Base-by-base conservation (phyloP, 2,797 vertebrate genomes). In the Anas capensis region DNA sequence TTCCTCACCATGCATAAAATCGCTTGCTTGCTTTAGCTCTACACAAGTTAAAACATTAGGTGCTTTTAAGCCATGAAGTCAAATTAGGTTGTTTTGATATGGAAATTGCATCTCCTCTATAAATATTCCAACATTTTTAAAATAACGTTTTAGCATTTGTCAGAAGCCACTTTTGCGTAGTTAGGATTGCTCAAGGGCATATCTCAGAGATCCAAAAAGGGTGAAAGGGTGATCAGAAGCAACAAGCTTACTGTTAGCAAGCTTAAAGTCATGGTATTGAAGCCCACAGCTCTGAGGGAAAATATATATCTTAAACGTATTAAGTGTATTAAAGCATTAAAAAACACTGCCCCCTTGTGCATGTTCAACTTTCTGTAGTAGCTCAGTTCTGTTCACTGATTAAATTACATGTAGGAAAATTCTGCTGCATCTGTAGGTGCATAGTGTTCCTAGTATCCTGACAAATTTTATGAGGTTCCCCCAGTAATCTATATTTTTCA, bases 341-440 rank as follows among this genome's bases (percentile, higher is more conserved):
- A 94, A 91, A 87, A 29, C 40, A 68, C 53, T 93, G 87, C 91
- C 57, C 69, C 73, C 87, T 89, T 85, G 79, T 83, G 91, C 53
- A 53, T 92, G 85, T 94, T 66, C 68, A 66, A 0, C 82, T 57
- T 80, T 31, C 31, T 48, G 21, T 57, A 16, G 31, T 48, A 77
- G 8, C 38, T 73, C 24, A 29, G 44, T 4, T 71, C 44, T 85
- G 42, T 68, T 80, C 13, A 7, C 48, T 36, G 58, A 77, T 72
- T 11, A 69, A 82, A 82, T 69, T 49, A 42, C 40, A 17, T 42
- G 40, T 42, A 69, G 51, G 51, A 80, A 79, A 82, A 82, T 54
- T 78, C n/a, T 51, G 6, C 62, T 71, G 2, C 18, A 17, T 79
- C 29, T 51, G 26, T 51, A 51, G 14, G 49, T 51, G 6, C 49